phyloP scores from a whole-genome alignment of 2,797 vertebrate genomes.

The Allobates femoralis region DNA sequence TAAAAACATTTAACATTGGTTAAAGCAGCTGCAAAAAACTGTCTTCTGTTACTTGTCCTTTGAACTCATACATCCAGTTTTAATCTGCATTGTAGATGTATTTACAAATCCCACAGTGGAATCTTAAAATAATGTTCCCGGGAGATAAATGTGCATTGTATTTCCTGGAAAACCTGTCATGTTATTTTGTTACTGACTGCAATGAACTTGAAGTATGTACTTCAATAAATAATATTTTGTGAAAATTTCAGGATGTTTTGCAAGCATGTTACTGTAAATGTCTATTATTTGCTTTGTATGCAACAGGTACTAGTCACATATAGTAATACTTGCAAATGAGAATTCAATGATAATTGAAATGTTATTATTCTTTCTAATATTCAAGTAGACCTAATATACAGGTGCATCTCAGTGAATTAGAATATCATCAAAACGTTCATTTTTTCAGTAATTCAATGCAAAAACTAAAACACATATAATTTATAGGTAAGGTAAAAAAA shows the following conservation, averaged over 20 bases:
- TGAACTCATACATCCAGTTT: background rate
- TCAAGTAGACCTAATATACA: too few species aligned
- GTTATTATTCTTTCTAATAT: background rate
- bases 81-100: background rate
- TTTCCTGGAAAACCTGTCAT: slow-evolving; percentile 10
- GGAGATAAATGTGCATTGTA: background rate
- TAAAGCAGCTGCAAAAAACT: background rate
- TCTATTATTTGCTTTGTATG: background rate
- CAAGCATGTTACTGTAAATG: background rate
- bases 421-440: too few species aligned
- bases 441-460: too few species aligned
- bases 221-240: slow-evolving; percentile 5
- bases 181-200: background rate
- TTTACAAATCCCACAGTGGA: slow-evolving; percentile 3
- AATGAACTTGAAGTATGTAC: background rate
- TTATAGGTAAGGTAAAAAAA: too few species aligned
- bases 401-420: too few species aligned
- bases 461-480: too few species aligned
- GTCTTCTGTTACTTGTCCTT: background rate
- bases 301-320: background rate
- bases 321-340: background rate
- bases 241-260: background rate
- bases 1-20: too few species aligned
- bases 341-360: background rate
- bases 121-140: background rate